phyloP scores from a whole-genome alignment of 2,113 vertebrate genomes.

The Coptodon bakossiorum region DNA sequence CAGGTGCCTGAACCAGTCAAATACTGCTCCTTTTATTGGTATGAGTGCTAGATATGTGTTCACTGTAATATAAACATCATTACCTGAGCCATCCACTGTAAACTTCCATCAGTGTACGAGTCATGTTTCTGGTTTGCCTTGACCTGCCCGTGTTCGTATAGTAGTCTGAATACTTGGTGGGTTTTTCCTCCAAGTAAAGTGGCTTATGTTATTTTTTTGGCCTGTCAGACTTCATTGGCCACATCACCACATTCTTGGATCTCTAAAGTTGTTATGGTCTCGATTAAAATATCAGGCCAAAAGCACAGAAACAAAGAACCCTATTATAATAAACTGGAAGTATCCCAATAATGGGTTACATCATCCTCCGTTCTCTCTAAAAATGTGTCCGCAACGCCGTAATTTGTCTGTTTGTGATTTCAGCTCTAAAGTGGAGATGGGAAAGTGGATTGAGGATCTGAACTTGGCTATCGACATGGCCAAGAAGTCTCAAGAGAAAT shows the following conservation, averaged over 20 bases:
- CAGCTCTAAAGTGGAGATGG: slow-evolving; percentile 90
- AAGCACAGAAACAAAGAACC: background rate
- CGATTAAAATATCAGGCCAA: background rate
- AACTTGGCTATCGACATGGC: slow-evolving; percentile 84
- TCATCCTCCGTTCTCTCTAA: background rate
- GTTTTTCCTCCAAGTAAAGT: background rate
- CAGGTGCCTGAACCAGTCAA: background rate
- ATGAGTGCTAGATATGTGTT: background rate
- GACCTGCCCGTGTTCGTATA: background rate
- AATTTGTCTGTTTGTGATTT: background rate
- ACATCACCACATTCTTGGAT: background rate
- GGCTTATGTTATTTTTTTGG: background rate
- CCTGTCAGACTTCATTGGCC: background rate
- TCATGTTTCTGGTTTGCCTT: background rate
- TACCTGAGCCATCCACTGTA: background rate
- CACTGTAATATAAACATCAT: background rate
- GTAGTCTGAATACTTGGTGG: background rate
- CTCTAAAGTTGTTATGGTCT: background rate
- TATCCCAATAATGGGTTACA: background rate
- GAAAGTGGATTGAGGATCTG: slow-evolving; percentile 91
- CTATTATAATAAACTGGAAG: background rate
- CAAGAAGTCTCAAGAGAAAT: slow-evolving; percentile 77
- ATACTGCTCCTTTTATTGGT: background rate
- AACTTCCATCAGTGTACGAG: background rate
- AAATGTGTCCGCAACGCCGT: background rate